Conservation (phyloP, 2,888 invertebrate species). For the Cloeon dipterum region DNA sequence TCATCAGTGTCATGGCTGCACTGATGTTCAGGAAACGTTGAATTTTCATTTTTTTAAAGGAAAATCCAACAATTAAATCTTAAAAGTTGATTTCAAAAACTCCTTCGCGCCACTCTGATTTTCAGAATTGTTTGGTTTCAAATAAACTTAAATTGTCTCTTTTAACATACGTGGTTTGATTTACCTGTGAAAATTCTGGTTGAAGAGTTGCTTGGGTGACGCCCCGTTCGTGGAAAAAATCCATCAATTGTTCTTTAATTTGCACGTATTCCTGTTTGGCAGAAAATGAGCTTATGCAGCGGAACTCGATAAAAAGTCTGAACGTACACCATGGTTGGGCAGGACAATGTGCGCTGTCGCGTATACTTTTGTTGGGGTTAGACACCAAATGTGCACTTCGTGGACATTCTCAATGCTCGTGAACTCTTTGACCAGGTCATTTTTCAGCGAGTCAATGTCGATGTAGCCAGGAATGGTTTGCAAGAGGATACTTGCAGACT, state of each 20-base stretch:
- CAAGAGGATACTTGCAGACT: conserved; percentile 66
- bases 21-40: too few relatives aligned
- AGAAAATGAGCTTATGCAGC: too few relatives aligned
- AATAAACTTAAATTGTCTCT: neutral
- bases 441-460: conserved; percentile 44
- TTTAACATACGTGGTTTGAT: too few relatives aligned
- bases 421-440: conserved; percentile 36
- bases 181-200: conserved; percentile 41
- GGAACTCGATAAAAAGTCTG: neutral
- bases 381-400: conserved; percentile 75
- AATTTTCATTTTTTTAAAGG: too few relatives aligned
- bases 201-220: conserved; percentile 69
- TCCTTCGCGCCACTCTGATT: neutral
- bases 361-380: conserved; percentile 53
- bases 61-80: neutral
- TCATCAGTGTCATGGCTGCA: too few relatives aligned
- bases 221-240: conserved; percentile 57
- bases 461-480: conserved; percentile 84
- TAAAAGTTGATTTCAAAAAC: neutral
- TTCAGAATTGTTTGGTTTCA: neutral
- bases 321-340: conserved; percentile 28
- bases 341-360: conserved; percentile 69
- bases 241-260: conserved; percentile 32
- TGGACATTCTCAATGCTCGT: conserved; percentile 54
- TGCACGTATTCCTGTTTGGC: conserved; percentile 14